These are phyloP conservation scores for Aphrophora alni DNA, from an alignment of 2,888 invertebrate genomes.

Conservation along the genomic window DNA sequence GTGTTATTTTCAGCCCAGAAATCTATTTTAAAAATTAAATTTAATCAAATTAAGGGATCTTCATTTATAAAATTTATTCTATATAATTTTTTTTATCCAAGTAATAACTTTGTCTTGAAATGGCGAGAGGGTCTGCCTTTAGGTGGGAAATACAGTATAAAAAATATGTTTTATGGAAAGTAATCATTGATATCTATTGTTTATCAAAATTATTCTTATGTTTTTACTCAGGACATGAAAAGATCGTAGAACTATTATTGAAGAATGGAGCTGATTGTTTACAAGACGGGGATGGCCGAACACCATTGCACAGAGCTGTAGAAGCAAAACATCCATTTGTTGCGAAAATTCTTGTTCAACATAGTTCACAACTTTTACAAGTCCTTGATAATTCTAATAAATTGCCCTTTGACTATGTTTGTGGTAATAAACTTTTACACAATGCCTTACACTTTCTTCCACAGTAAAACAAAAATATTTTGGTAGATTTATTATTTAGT, in stretches of 20 bases:
- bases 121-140: no score
- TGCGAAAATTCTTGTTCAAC: neutral
- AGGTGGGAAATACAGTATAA: no score
- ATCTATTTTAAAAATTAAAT: no score
- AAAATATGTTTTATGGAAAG: no score
- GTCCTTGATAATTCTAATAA: neutral
- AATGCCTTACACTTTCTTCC: neutral
- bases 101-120: no score
- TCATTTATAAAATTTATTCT: no score
- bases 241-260: neutral
- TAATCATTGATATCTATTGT: no score
- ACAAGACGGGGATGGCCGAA: neutral
- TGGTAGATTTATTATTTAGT: neutral
- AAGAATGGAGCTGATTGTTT: neutral
- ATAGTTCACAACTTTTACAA: neutral
- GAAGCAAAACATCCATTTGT: neutral
- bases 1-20: no score
- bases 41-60: no score
- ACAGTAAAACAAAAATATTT: neutral
- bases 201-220: no score
- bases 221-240: neutral
- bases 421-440: neutral
- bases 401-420: neutral
- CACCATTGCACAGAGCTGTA: neutral
- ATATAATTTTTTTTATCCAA: no score